These are phyloP conservation scores for Lycocorax pyrrhopterus DNA, from an alignment of 2,113 vertebrate species.

Conservation along the genomic window DNA sequence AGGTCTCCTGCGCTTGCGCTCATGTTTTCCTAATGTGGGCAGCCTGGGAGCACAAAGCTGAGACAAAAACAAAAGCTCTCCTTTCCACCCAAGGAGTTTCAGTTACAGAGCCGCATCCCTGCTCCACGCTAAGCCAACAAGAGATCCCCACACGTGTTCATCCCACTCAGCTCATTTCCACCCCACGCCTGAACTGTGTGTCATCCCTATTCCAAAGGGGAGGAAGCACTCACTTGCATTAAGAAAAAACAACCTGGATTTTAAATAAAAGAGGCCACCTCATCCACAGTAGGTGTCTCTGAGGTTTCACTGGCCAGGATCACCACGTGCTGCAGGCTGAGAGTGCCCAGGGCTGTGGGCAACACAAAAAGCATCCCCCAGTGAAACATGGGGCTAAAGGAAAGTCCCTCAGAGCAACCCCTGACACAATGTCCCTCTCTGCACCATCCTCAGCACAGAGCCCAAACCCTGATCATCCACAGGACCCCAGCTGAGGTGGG, in stretches of 20 bases:
- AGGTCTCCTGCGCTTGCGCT: fast-evolving
- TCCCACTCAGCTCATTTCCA: background rate
- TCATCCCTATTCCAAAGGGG: background rate
- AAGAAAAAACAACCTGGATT: background rate
- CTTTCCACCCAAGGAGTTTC: background rate
- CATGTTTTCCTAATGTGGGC: background rate
- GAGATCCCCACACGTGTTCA: fast-evolving
- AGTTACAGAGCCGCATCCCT: background rate
- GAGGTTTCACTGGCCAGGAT: fast-evolving
- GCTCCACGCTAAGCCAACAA: fast-evolving
- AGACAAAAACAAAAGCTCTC: background rate
- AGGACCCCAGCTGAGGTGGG: fast-evolving
- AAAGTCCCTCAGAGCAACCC: background rate
- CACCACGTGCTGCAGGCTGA: fast-evolving
- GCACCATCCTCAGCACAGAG: background rate
- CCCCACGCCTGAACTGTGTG: fast-evolving
- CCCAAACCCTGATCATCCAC: fast-evolving
- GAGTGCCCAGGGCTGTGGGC: background rate
- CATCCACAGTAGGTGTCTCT: fast-evolving
- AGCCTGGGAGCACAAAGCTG: background rate
- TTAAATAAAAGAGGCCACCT: background rate
- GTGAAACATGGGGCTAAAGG: fast-evolving
- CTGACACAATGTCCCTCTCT: fast-evolving
- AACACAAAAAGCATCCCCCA: too few species aligned
- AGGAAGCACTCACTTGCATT: background rate